Base-by-base conservation (phyloP, 2,797 vertebrate species). In the Phrynocephalus vlangalii region DNA sequence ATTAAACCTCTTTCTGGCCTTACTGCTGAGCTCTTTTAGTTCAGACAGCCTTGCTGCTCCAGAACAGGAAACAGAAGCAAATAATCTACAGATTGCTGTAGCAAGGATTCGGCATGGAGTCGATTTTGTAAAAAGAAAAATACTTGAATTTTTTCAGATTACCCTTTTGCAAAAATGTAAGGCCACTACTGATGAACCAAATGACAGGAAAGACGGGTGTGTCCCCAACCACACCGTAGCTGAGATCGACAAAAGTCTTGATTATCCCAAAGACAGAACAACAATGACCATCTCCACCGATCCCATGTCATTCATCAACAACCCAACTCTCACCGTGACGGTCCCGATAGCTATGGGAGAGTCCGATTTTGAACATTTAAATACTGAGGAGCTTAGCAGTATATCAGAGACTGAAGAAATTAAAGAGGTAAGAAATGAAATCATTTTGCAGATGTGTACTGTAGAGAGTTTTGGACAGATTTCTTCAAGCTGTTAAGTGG, bases 1-100 rank as follows among this genome's bases (percentile, higher is more conserved):
- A 82, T 93, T 99, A 96, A 99, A 99, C 93, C 96, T 99, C 86
- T 99, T 99, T 96, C 97, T 99, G 95, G 99, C 99, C 87, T 96
- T 99, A 92, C 95, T 99, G 90, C 94, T 99, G 94, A 99, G 99
- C 92, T 99, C 98, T 16, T 99, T 99, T 96, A 99, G 99, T 92
- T 98, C 98, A 8, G 99, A 99, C 95, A 99, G 98, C 92, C 97
- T 99, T 90, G 93, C 97, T 77, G 96, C 96, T 44, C 95, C 94
- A 1, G 98, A 98, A 0, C 98, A 98, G 2, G 98, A 99, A 85
- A 96, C 93, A 0, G 98, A 99, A 52, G 97, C 96, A 87, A 99
- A 99, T 95, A 99, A 99, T 88, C 93, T 99, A 75, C 98, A 98
- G 94, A 96, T 98, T 28, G 98, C 99, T 24, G 93, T 99, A 18